A percentile compares a stretch with the other conserved stretches of the same genome.
These are phyloP conservation scores for Cantharis rustica DNA, from an alignment of 2,888 invertebrate species.

Conservation along the genomic window DNA sequence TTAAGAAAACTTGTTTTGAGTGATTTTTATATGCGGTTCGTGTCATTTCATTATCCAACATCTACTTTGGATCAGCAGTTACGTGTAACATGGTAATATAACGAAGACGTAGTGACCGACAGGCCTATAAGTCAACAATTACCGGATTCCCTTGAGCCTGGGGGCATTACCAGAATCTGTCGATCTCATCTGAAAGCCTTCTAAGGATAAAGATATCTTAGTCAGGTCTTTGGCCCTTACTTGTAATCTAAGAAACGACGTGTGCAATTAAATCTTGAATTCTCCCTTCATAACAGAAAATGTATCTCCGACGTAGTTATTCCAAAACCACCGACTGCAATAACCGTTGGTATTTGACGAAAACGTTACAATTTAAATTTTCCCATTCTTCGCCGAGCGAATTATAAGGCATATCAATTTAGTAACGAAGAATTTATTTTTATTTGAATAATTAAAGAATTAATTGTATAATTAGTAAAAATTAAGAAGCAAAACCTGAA, in stretches of 20 bases:
- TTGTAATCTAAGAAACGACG: conserved; percentile 51
- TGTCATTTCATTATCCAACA: conserved; percentile 12
- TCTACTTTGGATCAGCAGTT: conserved; percentile 28
- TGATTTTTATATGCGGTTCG: conserved; percentile 3
- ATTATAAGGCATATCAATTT: conserved; percentile 4
- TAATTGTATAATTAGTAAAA: conserved; percentile 24
- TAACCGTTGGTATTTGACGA: neutral
- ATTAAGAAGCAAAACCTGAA: conserved; percentile 21
- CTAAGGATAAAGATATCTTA: conserved; percentile 47
- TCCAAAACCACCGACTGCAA: neutral
- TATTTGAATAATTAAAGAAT: conserved; percentile 12
- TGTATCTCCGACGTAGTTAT: neutral
- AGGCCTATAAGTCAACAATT: conserved; percentile 54
- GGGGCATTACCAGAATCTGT: conserved; percentile 36
- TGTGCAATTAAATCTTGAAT: conserved; percentile 53
- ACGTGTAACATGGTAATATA: conserved; percentile 35
- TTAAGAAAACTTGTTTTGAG: neutral
- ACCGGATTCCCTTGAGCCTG: conserved; percentile 48
- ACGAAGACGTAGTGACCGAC: conserved; percentile 49
- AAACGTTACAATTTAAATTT: neutral
- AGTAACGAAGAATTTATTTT: conserved; percentile 9
- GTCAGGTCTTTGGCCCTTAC: conserved; percentile 46
- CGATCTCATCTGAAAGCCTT: conserved; percentile 35
- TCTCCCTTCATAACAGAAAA: neutral
- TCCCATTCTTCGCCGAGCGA: neutral